These are phyloP conservation scores for Hexactinellida sp. DNA, from an alignment of 37 sponge, comb jelly and placozoan genomes.

Conservation along the genomic window DNA sequence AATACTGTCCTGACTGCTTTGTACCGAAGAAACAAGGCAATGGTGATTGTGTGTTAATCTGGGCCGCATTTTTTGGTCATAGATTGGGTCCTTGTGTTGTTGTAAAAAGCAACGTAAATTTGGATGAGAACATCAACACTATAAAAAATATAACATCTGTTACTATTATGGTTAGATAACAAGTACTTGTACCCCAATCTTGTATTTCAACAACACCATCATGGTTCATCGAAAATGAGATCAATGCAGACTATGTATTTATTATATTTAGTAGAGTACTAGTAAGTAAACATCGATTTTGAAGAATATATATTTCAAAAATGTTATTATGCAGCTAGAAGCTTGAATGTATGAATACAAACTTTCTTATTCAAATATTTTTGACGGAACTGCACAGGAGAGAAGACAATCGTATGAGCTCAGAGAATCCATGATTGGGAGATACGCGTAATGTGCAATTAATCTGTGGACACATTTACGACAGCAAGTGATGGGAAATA, in stretches of 20 bases:
- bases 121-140: neutral
- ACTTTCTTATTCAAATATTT: no score
- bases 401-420: slow-evolving; percentile 24
- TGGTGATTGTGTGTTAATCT: neutral
- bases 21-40: neutral
- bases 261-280: no score
- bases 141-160: neutral
- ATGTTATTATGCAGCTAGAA: no score
- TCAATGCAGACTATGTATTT: no score
- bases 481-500: slow-evolving; percentile 22
- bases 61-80: neutral
- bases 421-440: slow-evolving; percentile 19
- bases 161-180: neutral
- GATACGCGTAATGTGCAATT: neutral
- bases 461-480: neutral
- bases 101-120: no score
- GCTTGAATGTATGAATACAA: no score
- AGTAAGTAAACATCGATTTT: no score
- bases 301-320: no score
- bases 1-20: neutral
- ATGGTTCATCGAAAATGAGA: no score
- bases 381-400: no score
- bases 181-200: neutral
- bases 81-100: neutral
- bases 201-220: neutral